Conservation (phyloP, 1,140 invertebrate species). For the Zaprionus kolodkinae region DNA sequence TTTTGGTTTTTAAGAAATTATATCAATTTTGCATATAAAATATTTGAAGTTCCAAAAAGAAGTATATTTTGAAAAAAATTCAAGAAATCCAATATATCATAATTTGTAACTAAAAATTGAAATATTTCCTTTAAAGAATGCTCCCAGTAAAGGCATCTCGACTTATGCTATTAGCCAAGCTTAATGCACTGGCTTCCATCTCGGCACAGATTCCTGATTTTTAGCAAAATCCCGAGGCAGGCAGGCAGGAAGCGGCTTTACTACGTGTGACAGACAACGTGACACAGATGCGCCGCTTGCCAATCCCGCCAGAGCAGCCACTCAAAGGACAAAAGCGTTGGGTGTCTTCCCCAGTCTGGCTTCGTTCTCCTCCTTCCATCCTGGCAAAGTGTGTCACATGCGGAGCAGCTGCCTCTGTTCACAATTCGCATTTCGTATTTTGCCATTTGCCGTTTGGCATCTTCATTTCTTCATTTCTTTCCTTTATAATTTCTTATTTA, state of each 20-base stretch:
- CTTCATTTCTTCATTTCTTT: background rate
- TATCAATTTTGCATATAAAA: background rate
- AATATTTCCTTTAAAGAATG: background rate
- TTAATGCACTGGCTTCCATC: background rate
- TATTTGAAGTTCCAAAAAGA: background rate
- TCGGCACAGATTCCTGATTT: background rate
- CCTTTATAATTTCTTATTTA: background rate
- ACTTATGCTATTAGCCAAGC: background rate
- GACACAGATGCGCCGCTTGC: background rate
- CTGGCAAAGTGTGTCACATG: slow-evolving; percentile 2
- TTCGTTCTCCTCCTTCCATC: background rate
- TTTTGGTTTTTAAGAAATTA: too few species aligned
- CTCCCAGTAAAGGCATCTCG: background rate
- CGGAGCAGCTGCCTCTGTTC: background rate
- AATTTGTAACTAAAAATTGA: too few species aligned
- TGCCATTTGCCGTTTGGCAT: background rate
- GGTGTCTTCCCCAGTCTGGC: background rate
- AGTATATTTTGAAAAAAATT: too few species aligned
- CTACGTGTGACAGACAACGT: slow-evolving; percentile 7
- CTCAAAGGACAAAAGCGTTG: slow-evolving; percentile 8
- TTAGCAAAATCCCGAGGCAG: slow-evolving; percentile 4
- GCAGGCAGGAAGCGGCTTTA: background rate
- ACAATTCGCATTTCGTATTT: background rate
- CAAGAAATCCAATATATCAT: too few species aligned
- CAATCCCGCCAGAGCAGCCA: background rate